phyloP scores from a whole-genome alignment of 2,113 vertebrate genomes.

The Ptilonorhynchus violaceus region DNA sequence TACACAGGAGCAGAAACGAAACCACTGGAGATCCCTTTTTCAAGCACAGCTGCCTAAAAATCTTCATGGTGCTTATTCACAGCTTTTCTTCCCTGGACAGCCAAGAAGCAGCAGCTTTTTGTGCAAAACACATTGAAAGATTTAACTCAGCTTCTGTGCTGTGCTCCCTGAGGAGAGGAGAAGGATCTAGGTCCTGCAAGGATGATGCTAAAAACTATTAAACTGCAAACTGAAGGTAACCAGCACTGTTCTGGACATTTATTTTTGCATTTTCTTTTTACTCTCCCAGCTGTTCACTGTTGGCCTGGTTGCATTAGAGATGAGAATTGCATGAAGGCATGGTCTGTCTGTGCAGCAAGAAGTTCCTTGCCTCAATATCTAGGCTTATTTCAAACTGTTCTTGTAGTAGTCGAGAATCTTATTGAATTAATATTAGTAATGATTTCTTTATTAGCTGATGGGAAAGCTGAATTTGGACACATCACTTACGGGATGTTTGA shows the following conservation, averaged over 20 bases:
- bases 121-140: background rate
- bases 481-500: background rate
- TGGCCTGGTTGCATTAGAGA: background rate
- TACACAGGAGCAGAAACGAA: background rate
- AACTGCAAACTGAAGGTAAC: background rate
- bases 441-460: background rate
- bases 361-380: background rate
- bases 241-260: background rate
- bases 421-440: background rate
- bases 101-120: background rate
- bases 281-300: background rate
- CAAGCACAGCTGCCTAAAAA: background rate
- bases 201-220: background rate
- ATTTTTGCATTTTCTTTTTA: background rate
- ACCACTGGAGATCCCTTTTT: background rate
- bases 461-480: background rate
- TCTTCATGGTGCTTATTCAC: background rate
- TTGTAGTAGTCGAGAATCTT: background rate
- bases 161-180: background rate
- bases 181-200: background rate
- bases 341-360: background rate
- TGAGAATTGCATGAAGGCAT: background rate
- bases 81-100: accelerated
- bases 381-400: background rate
- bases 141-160: background rate